Evolutionary conservation across 2,797 vertebrate genomes (phyloP).

Genomic region (Pseudochromis fuscus): DNA sequence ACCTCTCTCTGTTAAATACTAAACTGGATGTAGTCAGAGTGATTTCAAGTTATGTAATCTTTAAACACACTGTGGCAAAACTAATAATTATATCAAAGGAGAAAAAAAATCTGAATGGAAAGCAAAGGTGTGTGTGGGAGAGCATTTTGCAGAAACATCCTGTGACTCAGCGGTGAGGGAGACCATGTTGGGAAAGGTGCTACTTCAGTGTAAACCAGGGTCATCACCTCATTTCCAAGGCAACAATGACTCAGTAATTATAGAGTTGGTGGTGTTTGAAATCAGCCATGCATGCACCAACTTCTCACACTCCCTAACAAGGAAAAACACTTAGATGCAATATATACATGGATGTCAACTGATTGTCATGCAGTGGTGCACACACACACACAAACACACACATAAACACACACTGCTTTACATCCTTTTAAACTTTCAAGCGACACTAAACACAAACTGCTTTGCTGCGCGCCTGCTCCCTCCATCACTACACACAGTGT

Average conservation of each 20-base stretch:
- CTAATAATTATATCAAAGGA: not conserved
- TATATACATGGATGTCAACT: conserved; percentile 20
- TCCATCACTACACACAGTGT: conserved; percentile 47
- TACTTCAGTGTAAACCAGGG: conserved; percentile 21
- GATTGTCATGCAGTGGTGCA: not conserved
- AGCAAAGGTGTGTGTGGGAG: conserved; percentile 5
- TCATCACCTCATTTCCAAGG: conserved; percentile 28
- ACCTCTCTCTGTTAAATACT: not conserved
- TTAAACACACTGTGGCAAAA: not conserved
- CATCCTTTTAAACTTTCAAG: conserved; percentile 22
- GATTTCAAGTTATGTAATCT: not conserved
- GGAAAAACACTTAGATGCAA: conserved; percentile 56
- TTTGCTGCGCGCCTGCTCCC: conserved; percentile 32
- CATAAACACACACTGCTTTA: not conserved
- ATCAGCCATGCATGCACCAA: conserved; percentile 40
- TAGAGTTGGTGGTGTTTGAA: conserved; percentile 35
- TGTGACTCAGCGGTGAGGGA: conserved; percentile 30
- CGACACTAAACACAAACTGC: conserved; percentile 37
- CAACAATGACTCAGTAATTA: conserved; percentile 58
- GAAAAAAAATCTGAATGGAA: not conserved
- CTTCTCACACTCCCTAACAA: conserved; percentile 47
- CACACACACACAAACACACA: not conserved
- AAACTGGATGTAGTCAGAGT: not conserved
- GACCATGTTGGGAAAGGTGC: conserved; percentile 27
- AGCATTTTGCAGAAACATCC: conserved; percentile 27